These are phyloP conservation scores for Hydrolagus affinis DNA, from an alignment of 2,113 vertebrate species.

Conservation along the genomic window DNA sequence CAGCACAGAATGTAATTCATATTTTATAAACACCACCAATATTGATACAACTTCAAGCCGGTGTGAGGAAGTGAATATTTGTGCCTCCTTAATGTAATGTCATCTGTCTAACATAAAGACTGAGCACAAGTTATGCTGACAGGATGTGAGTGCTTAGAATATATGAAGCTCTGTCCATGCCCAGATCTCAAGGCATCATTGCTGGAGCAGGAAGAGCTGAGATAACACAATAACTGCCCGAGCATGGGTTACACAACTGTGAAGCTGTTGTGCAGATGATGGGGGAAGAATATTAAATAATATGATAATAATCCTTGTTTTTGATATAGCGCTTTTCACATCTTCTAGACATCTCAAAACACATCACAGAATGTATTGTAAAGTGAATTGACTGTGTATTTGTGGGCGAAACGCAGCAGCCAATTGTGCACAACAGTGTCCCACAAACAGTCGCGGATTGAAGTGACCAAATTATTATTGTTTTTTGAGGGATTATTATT, in stretches of 20 bases:
- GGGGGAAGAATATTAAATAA: no score
- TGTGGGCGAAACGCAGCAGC: no score
- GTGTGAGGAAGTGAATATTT: constrained; percentile 48
- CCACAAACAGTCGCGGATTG: no score
- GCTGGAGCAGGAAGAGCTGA: not conserved
- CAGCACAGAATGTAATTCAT: constrained; percentile 38
- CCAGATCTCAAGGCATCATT: constrained; percentile 41
- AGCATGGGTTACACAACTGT: not conserved
- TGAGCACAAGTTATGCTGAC: constrained; percentile 35
- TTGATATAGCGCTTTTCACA: no score
- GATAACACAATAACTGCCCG: constrained; percentile 20
- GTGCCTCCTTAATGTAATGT: constrained; percentile 42
- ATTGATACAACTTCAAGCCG: constrained; percentile 36
- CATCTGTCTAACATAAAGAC: constrained; percentile 48
- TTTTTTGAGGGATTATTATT: no score
- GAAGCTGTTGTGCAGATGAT: no score
- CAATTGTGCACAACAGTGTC: no score
- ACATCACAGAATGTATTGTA: no score
- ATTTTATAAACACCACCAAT: constrained; percentile 45
- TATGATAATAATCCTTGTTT: no score
- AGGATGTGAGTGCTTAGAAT: constrained; percentile 48
- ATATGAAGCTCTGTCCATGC: constrained; percentile 43
- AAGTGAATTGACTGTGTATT: no score
- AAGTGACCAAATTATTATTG: no score
- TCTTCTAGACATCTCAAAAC: no score